These are phyloP conservation scores for Rapana venosa DNA, from an alignment of 2,888 invertebrate genomes.

Conservation along the genomic window DNA sequence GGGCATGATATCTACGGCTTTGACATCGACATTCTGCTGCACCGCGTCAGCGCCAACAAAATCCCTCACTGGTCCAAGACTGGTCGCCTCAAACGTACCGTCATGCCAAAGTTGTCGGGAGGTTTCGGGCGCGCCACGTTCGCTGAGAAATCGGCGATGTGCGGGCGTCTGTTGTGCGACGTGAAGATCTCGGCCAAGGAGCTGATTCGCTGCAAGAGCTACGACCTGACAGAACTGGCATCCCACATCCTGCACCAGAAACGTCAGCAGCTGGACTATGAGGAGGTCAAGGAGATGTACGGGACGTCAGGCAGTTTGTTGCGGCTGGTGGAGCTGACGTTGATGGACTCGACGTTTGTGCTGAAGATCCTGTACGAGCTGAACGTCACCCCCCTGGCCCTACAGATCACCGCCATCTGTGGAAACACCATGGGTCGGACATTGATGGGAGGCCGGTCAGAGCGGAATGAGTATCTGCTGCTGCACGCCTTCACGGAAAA, in stretches of 20 bases:
- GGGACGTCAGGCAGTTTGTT: conserved; percentile 81
- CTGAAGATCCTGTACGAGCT: conserved; percentile 93
- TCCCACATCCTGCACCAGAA: conserved; percentile 77
- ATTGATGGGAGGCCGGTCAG: conserved; percentile 93
- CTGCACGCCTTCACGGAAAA: conserved; percentile 96
- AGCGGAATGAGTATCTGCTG: conserved; percentile 96
- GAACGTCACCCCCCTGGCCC: conserved; percentile 93
- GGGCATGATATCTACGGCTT: conserved; percentile 95
- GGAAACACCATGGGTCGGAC: conserved; percentile 90
- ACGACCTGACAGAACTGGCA: conserved; percentile 87
- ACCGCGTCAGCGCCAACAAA: conserved; percentile 86
- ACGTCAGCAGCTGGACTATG: conserved; percentile 71
- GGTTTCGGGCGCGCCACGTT: conserved; percentile 62
- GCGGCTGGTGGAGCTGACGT: conserved; percentile 87
- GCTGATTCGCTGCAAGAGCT: conserved; percentile 92
- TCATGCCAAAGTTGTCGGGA: conserved; percentile 74
- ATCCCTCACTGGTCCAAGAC: conserved; percentile 94
- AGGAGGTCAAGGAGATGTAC: conserved; percentile 74
- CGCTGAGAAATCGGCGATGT: conserved; percentile 76
- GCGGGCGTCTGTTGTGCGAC: conserved; percentile 94
- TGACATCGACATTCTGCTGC: conserved; percentile 92
- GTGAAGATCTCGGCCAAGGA: conserved; percentile 95
- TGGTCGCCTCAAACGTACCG: conserved; percentile 88
- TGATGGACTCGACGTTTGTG: conserved; percentile 91
- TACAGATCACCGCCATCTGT: conserved; percentile 97